These are phyloP conservation scores for Drosophila nigrodunni DNA, from an alignment of 1,140 invertebrate genomes.

Conservation along the genomic window DNA sequence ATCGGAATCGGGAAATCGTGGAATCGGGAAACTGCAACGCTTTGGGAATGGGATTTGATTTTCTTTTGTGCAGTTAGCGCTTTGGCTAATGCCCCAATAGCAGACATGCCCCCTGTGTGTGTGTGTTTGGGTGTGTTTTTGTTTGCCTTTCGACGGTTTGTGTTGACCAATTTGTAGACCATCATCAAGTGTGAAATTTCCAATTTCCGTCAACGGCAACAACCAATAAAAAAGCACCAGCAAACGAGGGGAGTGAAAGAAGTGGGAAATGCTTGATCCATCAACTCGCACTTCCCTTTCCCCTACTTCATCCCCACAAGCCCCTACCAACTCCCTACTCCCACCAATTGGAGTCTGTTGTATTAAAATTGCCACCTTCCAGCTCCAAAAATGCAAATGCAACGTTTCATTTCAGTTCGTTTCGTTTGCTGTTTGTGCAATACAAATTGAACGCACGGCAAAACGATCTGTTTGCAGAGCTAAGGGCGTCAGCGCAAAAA, in stretches of 20 bases:
- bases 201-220: constrained; percentile 68
- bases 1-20: neutral
- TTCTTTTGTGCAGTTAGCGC: constrained; percentile 69
- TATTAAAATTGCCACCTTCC: constrained; percentile 18
- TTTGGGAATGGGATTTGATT: constrained; percentile 62
- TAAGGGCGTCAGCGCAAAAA: constrained; percentile 34
- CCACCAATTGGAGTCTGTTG: neutral
- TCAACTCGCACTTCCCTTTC: constrained; percentile 1
- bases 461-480: constrained; percentile 66
- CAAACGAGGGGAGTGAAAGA: neutral
- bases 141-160: constrained; percentile 54
- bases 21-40: neutral
- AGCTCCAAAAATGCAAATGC: constrained; percentile 57
- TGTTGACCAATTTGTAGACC: constrained; percentile 80
- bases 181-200: constrained; percentile 82
- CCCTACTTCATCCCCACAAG: too few relatives aligned
- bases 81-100: constrained; percentile 46
- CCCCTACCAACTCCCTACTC: neutral
- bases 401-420: constrained; percentile 33
- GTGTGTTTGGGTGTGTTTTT: constrained; percentile 42
- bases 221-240: neutral
- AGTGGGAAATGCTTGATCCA: neutral
- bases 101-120: constrained; percentile 32
- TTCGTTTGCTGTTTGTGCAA: constrained; percentile 61
- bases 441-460: constrained; percentile 45